Evolutionary conservation across 1,140 invertebrate genomes (phyloP), one percentile per base, ranked within the genome.

Genomic region (Calosoma granatense): DNA sequence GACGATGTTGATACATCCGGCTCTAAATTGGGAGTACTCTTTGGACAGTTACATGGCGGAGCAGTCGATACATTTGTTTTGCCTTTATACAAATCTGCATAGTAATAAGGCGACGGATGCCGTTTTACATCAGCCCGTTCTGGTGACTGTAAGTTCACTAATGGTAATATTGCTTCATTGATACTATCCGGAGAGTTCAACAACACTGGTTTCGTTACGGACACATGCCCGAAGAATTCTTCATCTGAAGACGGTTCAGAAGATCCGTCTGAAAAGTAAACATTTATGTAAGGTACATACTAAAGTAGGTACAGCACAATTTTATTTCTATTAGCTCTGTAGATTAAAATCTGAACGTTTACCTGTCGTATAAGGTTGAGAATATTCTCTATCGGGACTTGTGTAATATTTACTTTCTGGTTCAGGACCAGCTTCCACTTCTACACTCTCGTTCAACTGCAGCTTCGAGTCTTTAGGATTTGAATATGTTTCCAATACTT

Each of bases 81-180:
- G 53, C 72, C 70, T 66, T 84, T 85, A 58, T 86, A 83, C 14
- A 88, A 65, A 67, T 88, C 86, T 0, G 83, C 84, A 78, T 88
- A 88, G 63, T 87, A 87, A 62, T 88, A 88, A 1, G 86, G 85
- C 20, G 85, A 87, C 2, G 85, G 84, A 64, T 87, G 84, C n/a
- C 83, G 78, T 69, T 78, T 81, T 60, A 66, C 62, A 60, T 59
- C 61, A 64, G 67, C 43, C 66, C 72, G 53, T 65, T 70, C 14
- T 17, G 75, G 70, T 1, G 73, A 74, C 55, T 73, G 70, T 36
- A 74, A 70, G 0, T 70, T 61, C 19, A 60, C 59, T 51, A 58
- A 60, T 1, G 59, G 60, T 53, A 73, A 65, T 51, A 73, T 58
- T 51, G 71, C 71, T 67, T 76, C 75, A 43, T 71, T 69, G 47